phyloP scores from a whole-genome alignment of 2,797 vertebrate genomes.

The Sciurus vulgaris region DNA sequence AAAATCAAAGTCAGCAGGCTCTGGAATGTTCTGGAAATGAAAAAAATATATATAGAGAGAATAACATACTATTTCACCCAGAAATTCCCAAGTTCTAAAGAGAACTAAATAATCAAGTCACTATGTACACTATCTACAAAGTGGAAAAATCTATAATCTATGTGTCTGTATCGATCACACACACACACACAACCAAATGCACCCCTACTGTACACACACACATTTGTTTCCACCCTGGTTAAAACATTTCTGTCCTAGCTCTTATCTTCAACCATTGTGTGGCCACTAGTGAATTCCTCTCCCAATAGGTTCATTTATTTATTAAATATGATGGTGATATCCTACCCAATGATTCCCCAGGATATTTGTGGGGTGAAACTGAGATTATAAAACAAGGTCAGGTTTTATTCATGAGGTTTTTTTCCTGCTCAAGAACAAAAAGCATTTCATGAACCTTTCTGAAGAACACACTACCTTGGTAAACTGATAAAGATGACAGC shows the following conservation, averaged over 20 bases:
- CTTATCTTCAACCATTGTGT: not conserved
- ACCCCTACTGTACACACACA: not conserved
- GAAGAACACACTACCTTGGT: not conserved
- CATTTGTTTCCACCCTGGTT: not conserved
- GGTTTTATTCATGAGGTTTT: conserved; percentile 6
- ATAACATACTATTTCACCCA: not conserved
- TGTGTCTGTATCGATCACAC: not conserved
- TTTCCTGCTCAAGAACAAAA: conserved; percentile 58
- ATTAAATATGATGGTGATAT: not conserved
- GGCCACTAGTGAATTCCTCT: conserved; percentile 33
- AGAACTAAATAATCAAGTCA: not conserved
- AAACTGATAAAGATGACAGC: not conserved
- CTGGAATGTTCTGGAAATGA: conserved; percentile 69
- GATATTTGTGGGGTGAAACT: conserved; percentile 48
- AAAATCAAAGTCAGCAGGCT: conserved; percentile 86
- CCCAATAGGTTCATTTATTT: conserved; percentile 37
- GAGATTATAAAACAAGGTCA: conserved; percentile 35
- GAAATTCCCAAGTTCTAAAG: conserved; percentile 23
- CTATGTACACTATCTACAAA: not conserved
- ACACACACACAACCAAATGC: no score
- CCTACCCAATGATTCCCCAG: not conserved
- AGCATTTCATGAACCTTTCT: not conserved
- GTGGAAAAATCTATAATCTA: not conserved
- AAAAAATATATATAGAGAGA: not conserved
- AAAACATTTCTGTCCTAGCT: conserved; percentile 36